phyloP scores from a whole-genome alignment of 1,140 invertebrate genomes.

The Diorhabda elongata region DNA sequence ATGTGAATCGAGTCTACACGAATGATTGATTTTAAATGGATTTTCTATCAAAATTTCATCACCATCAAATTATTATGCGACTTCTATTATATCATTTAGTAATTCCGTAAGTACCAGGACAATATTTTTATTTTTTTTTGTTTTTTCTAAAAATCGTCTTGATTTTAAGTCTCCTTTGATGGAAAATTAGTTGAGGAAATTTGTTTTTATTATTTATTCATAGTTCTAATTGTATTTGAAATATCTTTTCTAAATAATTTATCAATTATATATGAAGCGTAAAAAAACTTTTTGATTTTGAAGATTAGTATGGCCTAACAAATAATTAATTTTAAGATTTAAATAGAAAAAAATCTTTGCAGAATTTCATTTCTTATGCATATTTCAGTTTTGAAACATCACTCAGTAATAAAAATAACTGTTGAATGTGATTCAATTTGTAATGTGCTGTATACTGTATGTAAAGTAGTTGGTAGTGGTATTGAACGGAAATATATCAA shows the following conservation, averaged over 20 bases:
- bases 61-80: too few relatives aligned
- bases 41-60: too few relatives aligned
- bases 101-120: too few relatives aligned
- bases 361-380: conserved; percentile 28
- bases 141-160: neutral
- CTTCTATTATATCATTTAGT: too few relatives aligned
- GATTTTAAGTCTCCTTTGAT: neutral
- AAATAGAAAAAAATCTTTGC: conserved; percentile 12
- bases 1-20: too few relatives aligned
- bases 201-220: neutral
- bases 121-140: too few relatives aligned
- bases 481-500: too few relatives aligned
- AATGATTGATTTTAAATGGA: too few relatives aligned
- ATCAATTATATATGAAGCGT: neutral
- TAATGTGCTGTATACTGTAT: conserved; percentile 40
- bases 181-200: neutral
- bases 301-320: conserved; percentile 7
- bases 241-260: conserved; percentile 12
- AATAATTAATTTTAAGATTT: neutral
- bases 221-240: neutral
- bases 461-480: conserved; percentile 31
- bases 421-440: conserved; percentile 41
- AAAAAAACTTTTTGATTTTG: conserved; percentile 16
- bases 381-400: conserved; percentile 27
- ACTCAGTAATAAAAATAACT: conserved; percentile 35